Base-by-base conservation (phyloP, 2,797 vertebrate species). In the Notoglanidium macrostoma region DNA sequence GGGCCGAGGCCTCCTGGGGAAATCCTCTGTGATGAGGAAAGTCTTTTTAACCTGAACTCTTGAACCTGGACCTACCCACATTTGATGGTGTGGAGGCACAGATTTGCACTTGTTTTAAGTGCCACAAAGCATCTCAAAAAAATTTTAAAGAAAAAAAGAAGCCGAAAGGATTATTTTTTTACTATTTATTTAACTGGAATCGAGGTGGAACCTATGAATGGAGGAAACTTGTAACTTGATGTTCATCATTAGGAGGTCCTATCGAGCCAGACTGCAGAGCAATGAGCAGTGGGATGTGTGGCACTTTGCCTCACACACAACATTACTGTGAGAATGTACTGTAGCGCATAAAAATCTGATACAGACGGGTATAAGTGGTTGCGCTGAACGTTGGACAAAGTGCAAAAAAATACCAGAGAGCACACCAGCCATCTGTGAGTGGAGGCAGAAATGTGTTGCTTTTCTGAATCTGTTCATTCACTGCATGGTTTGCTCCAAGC, bases 101-200 rank as follows among this genome's bases (percentile, higher is more conserved):
- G 85, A 82, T 91, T 79, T 89, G 89, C 89, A 92, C 89, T 91
- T 87, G 55, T 90, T 89, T 57, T 86, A 90, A 88, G 90, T 89
- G 85, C 93, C 92, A 93, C 91, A 90, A 93, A 94, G 93, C 95
- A 94, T 95, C 95, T 96, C 91, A 88, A 91, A 26, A 57, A n/a
- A n/a, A 46, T 93, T 94, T 95, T 95, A 80, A 81, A 87, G 85
- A 90, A 84, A 90, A 87, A 91, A 93, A 86, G 83, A 93, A 92
- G 89, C 92, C 91, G 92, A 97, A 97, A 97, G 95, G 93, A 97
- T 97, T 99, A 98, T 98, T 99, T 99, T 99, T 99, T 96, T 99
- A 99, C 97, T 99, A 99, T 99, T 99, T 99, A 99, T 99, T 99
- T 94, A 97, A 97, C 94, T 96, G 91, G 89, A 93, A 86, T 92